phyloP scores from a whole-genome alignment of 1,140 invertebrate genomes.

The Ectropis grisescens region DNA sequence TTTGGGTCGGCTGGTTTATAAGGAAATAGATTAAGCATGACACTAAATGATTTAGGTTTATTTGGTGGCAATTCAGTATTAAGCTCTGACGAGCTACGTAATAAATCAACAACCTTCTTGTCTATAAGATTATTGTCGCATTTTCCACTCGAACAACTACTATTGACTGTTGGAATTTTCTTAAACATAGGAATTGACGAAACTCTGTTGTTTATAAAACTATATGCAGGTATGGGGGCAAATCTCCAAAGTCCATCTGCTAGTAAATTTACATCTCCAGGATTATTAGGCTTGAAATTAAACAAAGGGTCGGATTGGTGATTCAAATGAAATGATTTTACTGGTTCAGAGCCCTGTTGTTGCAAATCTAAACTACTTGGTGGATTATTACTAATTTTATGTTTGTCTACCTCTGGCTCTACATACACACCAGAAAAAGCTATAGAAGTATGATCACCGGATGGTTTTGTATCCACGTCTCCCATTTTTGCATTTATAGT shows the following conservation, averaged over 20 bases:
- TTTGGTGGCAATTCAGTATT: constrained; percentile 7
- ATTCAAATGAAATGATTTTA: constrained; percentile 19
- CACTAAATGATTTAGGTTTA: constrained; percentile 28
- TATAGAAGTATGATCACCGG: constrained; percentile 26
- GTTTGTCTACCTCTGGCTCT: constrained; percentile 20
- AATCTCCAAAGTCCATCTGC: constrained; percentile 52
- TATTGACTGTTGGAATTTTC: constrained; percentile 22
- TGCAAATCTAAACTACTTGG: too few relatives aligned
- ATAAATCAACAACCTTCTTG: constrained; percentile 3
- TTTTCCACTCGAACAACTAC: constrained; percentile 16
- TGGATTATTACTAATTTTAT: too few relatives aligned
- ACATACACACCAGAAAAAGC: constrained; percentile 51
- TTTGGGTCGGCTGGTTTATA: constrained; percentile 10
- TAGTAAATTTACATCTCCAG: constrained; percentile 60
- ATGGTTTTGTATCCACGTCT: constrained; percentile 28
- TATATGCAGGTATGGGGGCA: constrained; percentile 23
- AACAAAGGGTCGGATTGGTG: constrained; percentile 49
- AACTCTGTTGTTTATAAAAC: constrained; percentile 8
- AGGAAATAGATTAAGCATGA: constrained; percentile 36
- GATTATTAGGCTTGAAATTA: constrained; percentile 51
- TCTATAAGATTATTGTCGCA: constrained; percentile 9
- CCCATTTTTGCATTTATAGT: constrained; percentile 53
- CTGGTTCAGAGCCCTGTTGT: constrained; percentile 18
- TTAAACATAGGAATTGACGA: constrained; percentile 31
- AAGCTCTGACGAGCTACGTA: constrained; percentile 6